Base-by-base conservation (phyloP, 2,888 invertebrate genomes). In the Uropetala carovei region DNA sequence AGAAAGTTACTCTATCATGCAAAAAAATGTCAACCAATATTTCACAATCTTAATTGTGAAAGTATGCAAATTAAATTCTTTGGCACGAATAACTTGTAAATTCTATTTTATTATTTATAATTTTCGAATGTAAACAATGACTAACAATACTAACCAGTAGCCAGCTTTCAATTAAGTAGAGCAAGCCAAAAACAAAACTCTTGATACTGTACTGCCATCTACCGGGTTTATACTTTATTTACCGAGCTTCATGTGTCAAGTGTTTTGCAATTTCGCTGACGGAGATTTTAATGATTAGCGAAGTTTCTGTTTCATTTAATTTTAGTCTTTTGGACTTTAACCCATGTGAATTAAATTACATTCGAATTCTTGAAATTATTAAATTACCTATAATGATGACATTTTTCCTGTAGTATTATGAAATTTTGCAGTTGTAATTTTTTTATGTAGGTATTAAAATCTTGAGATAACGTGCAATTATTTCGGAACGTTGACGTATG, bases 101-200 rank as follows among this genome's bases (percentile, higher is more conserved):
- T 10, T 68, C 18, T 43, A n/a, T 18, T 89, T 56, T 13, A 18
- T 13, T 13, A 60, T 43, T 64, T 16, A 13, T 22, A 43, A 18
- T 89, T 0, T 43, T 3, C 43, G 11, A 59, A 56, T 10, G 11
- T 18, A 56, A n/a, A 64, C 56, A 68, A 11, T 30, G n/a, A 43
- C 14, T 18, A 9, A 89, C 43, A 64, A 64, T n/a, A 64, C 89
- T 43, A 14, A 89, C 89, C 89, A 89, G 89, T 64, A 89, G 89
- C 89, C 89, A 89, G 89, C 89, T 89, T 83, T 89, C 89, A 89
- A 89, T 89, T 56, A 89, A 89, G 89, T 89, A 89, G 89, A 89
- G 89, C 89, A 89, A 89, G 89, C 89, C 89, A 89, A 89, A 89
- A 89, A 89, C 89, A 89, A 89, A 89, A 89, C 89, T 89, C 30